A percentile compares a stretch with the other conserved stretches of the same genome.
Evolutionary conservation across 2,797 vertebrate species (phyloP).

Genomic region (Sebastes nivosus): DNA sequence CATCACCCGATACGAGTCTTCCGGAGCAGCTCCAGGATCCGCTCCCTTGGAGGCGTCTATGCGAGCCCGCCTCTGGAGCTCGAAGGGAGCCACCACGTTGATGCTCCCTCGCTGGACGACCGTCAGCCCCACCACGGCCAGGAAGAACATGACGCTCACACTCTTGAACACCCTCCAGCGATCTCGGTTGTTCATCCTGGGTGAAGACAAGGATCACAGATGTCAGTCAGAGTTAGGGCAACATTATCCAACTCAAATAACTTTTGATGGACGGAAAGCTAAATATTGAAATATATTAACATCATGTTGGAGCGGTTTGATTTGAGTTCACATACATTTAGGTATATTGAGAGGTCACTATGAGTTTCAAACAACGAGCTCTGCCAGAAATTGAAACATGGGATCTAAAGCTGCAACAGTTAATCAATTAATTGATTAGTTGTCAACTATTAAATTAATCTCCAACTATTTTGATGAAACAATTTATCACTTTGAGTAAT

Average conservation of each 20-base stretch:
- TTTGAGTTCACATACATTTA: neutral
- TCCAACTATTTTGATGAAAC: no score
- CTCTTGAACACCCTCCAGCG: conserved; percentile 87
- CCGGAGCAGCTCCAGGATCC: conserved; percentile 14
- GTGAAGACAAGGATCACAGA: conserved; percentile 21
- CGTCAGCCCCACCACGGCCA: conserved; percentile 84
- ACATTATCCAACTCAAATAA: neutral
- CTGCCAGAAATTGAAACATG: neutral
- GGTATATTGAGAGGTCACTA: neutral
- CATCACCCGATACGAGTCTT: conserved; percentile 41
- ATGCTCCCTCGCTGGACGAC: conserved; percentile 86
- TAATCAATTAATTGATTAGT: no score
- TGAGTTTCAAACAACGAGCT: neutral
- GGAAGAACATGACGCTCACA: conserved; percentile 83
- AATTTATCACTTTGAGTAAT: no score
- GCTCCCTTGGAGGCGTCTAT: conserved; percentile 48
- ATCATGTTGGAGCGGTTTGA: neutral
- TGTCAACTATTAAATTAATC: no score
- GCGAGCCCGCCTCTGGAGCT: conserved; percentile 72
- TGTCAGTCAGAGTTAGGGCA: neutral
- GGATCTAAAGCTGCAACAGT: no score
- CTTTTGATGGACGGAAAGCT: neutral
- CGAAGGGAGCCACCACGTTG: conserved; percentile 77
- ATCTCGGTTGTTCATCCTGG: conserved; percentile 84
- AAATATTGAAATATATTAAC: neutral